Percentiles rank a stretch among this genome's conserved stretches.
Evolutionary conservation across 2,888 invertebrate genomes (phyloP).

Genomic region (Lasioglossum lativentre): DNA sequence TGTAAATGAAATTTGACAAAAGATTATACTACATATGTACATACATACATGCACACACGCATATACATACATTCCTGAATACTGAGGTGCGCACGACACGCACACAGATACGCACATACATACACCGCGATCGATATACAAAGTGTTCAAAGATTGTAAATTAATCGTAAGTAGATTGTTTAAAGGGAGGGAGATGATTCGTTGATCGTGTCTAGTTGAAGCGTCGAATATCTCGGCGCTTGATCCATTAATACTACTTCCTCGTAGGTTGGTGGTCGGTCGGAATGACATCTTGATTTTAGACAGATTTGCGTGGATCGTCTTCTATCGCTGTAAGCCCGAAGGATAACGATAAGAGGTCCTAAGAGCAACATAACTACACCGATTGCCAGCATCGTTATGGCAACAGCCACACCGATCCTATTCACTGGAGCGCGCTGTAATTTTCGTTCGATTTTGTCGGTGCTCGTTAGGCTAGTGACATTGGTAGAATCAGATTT

Average conservation of each 20-base stretch:
- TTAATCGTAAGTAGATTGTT: background rate
- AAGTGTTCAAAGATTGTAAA: background rate
- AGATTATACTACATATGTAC: background rate
- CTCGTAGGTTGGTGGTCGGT: constrained; percentile 78
- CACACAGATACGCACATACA: background rate
- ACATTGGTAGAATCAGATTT: background rate
- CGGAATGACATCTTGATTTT: constrained; percentile 70
- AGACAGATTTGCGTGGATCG: constrained; percentile 69
- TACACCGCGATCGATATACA: background rate
- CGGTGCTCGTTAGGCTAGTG: background rate
- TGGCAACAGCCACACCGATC: constrained; percentile 74
- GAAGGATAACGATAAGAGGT: constrained; percentile 75
- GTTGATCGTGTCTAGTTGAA: constrained; percentile 66
- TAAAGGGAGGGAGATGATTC: constrained; percentile 33
- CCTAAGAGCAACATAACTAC: constrained; percentile 77
- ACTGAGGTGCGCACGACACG: background rate
- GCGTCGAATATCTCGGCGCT: constrained; percentile 78
- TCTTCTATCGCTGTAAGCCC: constrained; percentile 73
- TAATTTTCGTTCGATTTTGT: constrained; percentile 25
- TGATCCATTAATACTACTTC: constrained; percentile 76
- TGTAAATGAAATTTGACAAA: background rate
- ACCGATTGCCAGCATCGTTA: constrained; percentile 77
- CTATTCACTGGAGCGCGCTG: constrained; percentile 55
- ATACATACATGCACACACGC: background rate
- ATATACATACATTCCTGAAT: background rate